These are phyloP conservation scores for Etheostoma perlongum DNA, from an alignment of 2,797 vertebrate genomes.

Conservation along the genomic window DNA sequence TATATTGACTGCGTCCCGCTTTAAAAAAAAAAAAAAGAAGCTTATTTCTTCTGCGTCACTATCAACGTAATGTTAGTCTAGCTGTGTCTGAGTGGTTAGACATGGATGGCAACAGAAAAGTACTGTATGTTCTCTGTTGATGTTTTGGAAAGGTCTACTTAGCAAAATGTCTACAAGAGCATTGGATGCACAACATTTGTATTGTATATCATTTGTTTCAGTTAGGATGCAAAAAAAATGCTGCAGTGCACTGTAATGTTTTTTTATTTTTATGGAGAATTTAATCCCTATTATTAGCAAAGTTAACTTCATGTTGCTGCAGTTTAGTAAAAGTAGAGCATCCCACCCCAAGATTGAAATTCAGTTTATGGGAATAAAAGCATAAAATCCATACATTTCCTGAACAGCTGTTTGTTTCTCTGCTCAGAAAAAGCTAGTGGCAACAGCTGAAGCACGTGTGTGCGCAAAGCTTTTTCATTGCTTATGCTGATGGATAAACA, in stretches of 20 bases:
- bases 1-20: conserved; percentile 36
- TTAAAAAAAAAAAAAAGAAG: conserved; percentile 20
- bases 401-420: not conserved
- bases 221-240: not conserved
- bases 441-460: not conserved
- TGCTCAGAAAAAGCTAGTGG: not conserved
- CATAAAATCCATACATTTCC: not conserved
- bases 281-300: not conserved
- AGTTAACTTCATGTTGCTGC: not conserved
- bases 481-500: not conserved
- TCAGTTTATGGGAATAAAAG: not conserved
- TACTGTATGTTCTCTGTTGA: conserved; percentile 50
- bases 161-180: not conserved
- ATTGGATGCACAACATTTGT: conserved; percentile 7
- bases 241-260: not conserved
- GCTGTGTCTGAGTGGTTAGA: conserved; percentile 49
- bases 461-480: not conserved
- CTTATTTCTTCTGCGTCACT: conserved; percentile 78
- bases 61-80: conserved; percentile 45
- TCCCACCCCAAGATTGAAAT: not conserved
- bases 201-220: not conserved
- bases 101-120: conserved; percentile 54
- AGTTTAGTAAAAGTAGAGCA: not conserved
- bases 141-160: not conserved
- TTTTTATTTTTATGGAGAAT: not conserved